A percentile compares a stretch with the other conserved stretches of the same genome.
Conservation (phyloP, 2,797 vertebrate species). For the Sebastolobus alascanus region DNA sequence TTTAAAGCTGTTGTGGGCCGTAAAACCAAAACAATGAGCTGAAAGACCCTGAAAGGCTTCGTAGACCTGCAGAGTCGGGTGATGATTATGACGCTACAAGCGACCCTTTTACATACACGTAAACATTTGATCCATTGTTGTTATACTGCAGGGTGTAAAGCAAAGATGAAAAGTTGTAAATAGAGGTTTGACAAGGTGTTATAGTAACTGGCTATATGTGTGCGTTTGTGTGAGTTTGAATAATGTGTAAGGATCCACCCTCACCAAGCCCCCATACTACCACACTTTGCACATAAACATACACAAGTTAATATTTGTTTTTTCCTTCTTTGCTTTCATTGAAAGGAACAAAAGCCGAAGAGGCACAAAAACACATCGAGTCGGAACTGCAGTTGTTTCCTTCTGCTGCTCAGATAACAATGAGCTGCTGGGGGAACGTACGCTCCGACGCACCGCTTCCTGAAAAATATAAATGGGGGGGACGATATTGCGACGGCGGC, state of each 20-base stretch:
- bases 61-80: background rate
- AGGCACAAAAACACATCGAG: conserved; percentile 58
- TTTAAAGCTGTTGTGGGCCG: background rate
- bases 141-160: background rate
- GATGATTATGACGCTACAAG: background rate
- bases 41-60: background rate
- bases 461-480: conserved; percentile 58
- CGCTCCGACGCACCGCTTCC: conserved; percentile 56
- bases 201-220: background rate
- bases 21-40: background rate
- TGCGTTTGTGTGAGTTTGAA: background rate
- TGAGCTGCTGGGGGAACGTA: conserved; percentile 63
- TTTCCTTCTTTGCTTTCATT: conserved; percentile 62
- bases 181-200: background rate
- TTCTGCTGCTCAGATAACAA: conserved; percentile 78
- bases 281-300: background rate
- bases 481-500: conserved; percentile 9
- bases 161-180: background rate
- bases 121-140: background rate
- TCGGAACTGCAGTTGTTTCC: conserved; percentile 80
- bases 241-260: background rate
- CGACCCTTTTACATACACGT: fast-evolving
- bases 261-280: background rate
- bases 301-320: conserved; percentile 53
- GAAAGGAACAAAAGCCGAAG: conserved; percentile 56